Conservation (phyloP, 2,888 invertebrate genomes). For the Drosophila austrosaltans region DNA sequence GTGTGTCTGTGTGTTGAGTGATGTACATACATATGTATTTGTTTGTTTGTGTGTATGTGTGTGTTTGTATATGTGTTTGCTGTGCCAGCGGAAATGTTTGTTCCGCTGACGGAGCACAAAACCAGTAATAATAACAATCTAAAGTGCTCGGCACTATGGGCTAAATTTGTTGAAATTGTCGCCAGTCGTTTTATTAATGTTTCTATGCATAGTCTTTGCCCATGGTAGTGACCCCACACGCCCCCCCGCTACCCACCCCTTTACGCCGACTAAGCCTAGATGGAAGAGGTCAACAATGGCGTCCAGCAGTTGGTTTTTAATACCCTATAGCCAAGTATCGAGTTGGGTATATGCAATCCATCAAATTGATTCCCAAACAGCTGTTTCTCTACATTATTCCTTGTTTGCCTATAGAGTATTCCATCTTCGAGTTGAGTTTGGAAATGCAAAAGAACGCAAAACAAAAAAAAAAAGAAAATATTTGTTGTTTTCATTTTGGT, state of each 20-base stretch:
- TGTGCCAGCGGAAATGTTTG: constrained; percentile 50
- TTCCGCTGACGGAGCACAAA: constrained; percentile 44
- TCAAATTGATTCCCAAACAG: too few relatives aligned
- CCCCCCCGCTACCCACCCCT: too few relatives aligned
- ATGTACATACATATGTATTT: neutral
- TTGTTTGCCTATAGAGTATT: neutral
- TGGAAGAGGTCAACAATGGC: constrained; percentile 5
- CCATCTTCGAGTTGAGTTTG: neutral
- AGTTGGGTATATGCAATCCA: neutral
- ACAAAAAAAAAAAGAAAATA: constrained; percentile 34
- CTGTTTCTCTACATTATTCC: too few relatives aligned
- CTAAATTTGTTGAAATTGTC: constrained; percentile 26
- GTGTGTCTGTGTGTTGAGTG: constrained; percentile 15
- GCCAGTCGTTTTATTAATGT: too few relatives aligned
- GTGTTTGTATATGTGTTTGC: constrained; percentile 26
- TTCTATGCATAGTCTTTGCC: neutral
- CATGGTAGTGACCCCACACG: neutral
- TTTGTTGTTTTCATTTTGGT: constrained; percentile 8
- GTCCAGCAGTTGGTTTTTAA: constrained; percentile 6
- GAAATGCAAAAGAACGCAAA: neutral
- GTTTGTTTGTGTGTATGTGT: constrained; percentile 8
- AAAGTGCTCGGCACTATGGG: constrained; percentile 23
- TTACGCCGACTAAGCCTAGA: neutral
- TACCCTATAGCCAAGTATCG: neutral
- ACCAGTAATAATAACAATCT: constrained; percentile 29